Base-by-base conservation (phyloP, 2,888 invertebrate species). In the Odontocerum albicorne region DNA sequence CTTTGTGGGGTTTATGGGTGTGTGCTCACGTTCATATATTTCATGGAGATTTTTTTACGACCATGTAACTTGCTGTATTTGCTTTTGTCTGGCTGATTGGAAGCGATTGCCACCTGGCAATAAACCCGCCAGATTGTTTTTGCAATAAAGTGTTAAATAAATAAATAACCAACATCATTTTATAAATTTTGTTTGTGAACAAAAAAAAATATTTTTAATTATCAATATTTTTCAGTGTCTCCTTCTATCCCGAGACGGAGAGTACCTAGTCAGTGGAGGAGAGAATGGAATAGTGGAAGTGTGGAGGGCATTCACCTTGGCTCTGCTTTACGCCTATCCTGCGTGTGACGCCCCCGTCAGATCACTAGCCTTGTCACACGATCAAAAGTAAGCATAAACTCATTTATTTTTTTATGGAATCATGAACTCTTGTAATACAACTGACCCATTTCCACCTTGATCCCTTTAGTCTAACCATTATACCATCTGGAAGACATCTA, bases 211-310 rank as follows among this genome's bases (percentile, higher is more conserved):
- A n/a, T n/a, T n/a, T n/a, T n/a, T n/a, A n/a, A n/a, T n/a, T n/a
- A n/a, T n/a, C n/a, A n/a, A n/a, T n/a, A n/a, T 62, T 35, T 57
- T 74, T 12, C 72, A 93, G 92, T 92, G 93, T 77, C 83, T 94
- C 82, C 82, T 91, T 67, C 77, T 98, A 70, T 97, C 96, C 63
- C 88, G 98, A 54, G 98, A 99, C 79, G 99, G 99, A 62, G 98
- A 99, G 79, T 99, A 98, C 77, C 82, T 99, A 72, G 94, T 97
- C 85, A 91, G 96, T 64, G 98, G 96, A 62, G 97, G 97, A 12
- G 96, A 95, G 70, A 91, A 90, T 68, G 98, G 98, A 62, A 92
- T 96, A 64, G 97, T 98, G 64, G 96, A 97, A 79, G 96, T 99
- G 62, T 96, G 97, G 96, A 85, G 98, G 70, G 94, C 97, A 51